These are phyloP conservation scores for Cataglyphis altisquamis DNA, from an alignment of 2,888 invertebrate genomes.

Conservation along the genomic window DNA sequence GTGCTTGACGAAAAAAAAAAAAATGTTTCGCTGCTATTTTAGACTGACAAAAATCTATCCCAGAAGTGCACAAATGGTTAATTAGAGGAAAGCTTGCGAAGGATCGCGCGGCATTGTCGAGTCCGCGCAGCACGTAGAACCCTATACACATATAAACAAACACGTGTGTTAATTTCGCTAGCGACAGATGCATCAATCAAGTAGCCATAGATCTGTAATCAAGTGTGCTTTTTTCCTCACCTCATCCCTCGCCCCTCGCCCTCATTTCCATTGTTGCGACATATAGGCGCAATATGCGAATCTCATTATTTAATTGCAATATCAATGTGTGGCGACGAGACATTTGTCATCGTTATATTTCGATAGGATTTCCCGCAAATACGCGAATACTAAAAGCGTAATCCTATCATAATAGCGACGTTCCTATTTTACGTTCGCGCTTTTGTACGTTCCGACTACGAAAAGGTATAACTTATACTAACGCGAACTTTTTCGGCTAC, in stretches of 20 bases:
- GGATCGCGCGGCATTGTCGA: slow-evolving; percentile 46
- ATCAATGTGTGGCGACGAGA: slow-evolving; percentile 21
- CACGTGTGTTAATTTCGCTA: slow-evolving; percentile 48
- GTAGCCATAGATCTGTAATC: slow-evolving; percentile 55
- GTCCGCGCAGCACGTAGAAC: slow-evolving; percentile 35
- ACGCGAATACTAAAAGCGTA: slow-evolving; percentile 73
- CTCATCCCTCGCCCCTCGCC: slow-evolving; percentile 49
- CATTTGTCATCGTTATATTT: slow-evolving; percentile 59
- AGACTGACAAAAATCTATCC: background rate
- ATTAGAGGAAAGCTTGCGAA: slow-evolving; percentile 41
- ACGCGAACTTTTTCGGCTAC: slow-evolving; percentile 33
- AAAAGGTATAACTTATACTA: background rate
- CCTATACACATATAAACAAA: slow-evolving; percentile 52
- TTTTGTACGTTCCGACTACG: slow-evolving; percentile 62
- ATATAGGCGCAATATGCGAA: slow-evolving; percentile 48
- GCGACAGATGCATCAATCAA: slow-evolving; percentile 48
- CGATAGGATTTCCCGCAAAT: slow-evolving; percentile 65
- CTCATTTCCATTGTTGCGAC: slow-evolving; percentile 66
- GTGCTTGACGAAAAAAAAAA: background rate
- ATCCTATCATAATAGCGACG: slow-evolving; percentile 80
- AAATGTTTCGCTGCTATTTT: background rate
- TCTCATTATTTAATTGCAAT: slow-evolving; percentile 61
- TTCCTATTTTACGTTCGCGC: slow-evolving; percentile 81
- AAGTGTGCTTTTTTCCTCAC: slow-evolving; percentile 49
- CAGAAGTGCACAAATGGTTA: slow-evolving; percentile 53